Evolutionary conservation across 2,797 vertebrate species (phyloP).

Genomic region (Hafferia zeledoni): DNA sequence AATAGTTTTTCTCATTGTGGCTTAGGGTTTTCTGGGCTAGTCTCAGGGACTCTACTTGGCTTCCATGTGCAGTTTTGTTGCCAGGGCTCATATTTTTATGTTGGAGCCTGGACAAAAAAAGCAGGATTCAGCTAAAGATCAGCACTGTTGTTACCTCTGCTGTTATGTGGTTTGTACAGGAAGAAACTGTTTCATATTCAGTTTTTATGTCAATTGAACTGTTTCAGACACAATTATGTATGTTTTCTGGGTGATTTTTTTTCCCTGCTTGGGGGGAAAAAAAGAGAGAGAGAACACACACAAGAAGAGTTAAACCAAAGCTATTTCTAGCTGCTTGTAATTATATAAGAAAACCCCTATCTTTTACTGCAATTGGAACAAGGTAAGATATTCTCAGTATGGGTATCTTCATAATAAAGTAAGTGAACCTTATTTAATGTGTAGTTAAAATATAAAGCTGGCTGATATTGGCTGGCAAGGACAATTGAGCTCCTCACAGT

Average conservation of each 20-base stretch:
- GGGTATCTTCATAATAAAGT: neutral
- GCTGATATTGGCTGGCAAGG: neutral
- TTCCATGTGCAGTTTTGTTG: conserved; percentile 5
- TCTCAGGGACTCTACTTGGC: neutral
- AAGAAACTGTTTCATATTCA: neutral
- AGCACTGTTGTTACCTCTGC: neutral
- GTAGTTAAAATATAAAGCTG: neutral
- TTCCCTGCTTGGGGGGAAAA: neutral
- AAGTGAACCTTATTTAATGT: neutral
- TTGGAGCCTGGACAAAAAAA: conserved; percentile 16
- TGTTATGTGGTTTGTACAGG: neutral
- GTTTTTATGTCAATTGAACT: neutral
- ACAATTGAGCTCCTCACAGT: neutral
- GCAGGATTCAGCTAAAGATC: neutral
- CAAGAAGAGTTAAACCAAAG: neutral
- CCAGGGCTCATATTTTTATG: conserved; percentile 22
- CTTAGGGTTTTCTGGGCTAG: conserved; percentile 10
- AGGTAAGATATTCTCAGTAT: neutral
- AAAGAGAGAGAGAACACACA: neutral
- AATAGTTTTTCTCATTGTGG: neutral
- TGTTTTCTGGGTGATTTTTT: neutral
- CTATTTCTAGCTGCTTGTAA: neutral
- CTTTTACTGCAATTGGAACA: neutral
- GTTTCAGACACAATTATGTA: neutral
- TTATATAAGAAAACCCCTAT: neutral